Evolutionary conservation across 2,888 invertebrate species (phyloP).

Genomic region (Seira musarum): DNA sequence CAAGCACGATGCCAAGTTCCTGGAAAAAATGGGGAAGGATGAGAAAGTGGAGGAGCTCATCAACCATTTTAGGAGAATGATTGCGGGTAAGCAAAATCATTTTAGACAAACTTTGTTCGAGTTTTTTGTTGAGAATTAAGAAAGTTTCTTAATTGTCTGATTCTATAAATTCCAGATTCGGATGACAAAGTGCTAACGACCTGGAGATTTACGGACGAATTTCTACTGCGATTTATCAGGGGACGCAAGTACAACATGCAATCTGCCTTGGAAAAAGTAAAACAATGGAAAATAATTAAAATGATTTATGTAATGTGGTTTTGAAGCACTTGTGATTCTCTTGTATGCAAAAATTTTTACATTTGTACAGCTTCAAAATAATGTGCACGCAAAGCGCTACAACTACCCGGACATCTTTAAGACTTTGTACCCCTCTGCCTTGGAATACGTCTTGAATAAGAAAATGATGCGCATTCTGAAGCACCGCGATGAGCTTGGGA

Average conservation of each 20-base stretch:
- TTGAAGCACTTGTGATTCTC: neutral
- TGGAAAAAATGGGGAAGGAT: constrained; percentile 3
- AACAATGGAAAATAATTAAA: neutral
- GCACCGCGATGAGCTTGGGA: constrained; percentile 34
- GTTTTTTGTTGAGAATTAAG: no score
- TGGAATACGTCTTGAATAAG: constrained; percentile 32
- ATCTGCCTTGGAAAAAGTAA: constrained; percentile 50
- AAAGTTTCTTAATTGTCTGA: no score
- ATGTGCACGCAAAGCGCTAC: constrained; percentile 41
- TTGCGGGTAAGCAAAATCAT: constrained; percentile 22
- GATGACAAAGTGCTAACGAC: constrained; percentile 33
- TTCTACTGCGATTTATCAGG: constrained; percentile 48
- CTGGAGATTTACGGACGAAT: constrained; percentile 54
- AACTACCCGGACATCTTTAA: constrained; percentile 49
- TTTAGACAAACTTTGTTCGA: no score
- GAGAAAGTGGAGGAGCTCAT: constrained; percentile 27
- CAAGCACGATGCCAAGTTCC: no score
- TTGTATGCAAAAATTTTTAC: neutral
- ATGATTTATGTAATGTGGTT: no score
- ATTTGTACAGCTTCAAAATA: constrained; percentile 39
- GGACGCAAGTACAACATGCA: constrained; percentile 42
- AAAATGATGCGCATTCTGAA: constrained; percentile 35
- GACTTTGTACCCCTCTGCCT: constrained; percentile 42
- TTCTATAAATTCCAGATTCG: no score
- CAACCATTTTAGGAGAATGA: constrained; percentile 28